Conservation (phyloP, 2,888 invertebrate genomes). For the Homarus gammarus region DNA sequence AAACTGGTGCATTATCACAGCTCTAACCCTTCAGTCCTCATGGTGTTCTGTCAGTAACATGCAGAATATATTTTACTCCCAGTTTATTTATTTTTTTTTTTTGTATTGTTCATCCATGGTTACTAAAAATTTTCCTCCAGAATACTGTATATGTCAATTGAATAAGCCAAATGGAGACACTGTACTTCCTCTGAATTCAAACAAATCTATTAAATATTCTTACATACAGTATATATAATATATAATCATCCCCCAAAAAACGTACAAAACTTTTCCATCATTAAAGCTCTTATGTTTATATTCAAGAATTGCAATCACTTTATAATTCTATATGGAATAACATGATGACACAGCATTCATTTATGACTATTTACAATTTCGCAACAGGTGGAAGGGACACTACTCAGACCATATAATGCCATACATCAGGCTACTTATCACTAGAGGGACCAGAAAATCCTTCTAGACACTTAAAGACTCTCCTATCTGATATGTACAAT, state of each 20-base stretch:
- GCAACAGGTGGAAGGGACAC: not conserved
- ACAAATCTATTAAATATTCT: no score
- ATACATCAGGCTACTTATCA: slow-evolving; percentile 4
- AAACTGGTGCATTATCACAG: slow-evolving; percentile 36
- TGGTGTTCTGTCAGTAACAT: not conserved
- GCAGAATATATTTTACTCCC: not conserved
- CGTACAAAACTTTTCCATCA: not conserved
- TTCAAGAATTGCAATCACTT: not conserved
- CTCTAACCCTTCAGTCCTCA: slow-evolving; percentile 16
- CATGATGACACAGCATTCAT: not conserved
- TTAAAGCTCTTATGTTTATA: not conserved
- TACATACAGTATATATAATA: no score
- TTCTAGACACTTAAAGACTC: not conserved
- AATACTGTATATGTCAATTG: no score
- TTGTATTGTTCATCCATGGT: not conserved
- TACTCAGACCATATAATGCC: slow-evolving; percentile 1
- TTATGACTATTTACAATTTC: slow-evolving; percentile 5
- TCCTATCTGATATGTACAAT: slow-evolving; percentile 11
- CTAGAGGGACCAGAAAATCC: slow-evolving; percentile 6
- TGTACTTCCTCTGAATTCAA: no score
- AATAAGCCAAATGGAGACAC: no score
- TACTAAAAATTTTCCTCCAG: no score
- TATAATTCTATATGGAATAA: not conserved
- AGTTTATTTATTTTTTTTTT: no score
- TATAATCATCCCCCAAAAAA: no score